Evolutionary conservation across 2,113 vertebrate species (phyloP).

Genomic region (Anarrhichthys ocellatus): DNA sequence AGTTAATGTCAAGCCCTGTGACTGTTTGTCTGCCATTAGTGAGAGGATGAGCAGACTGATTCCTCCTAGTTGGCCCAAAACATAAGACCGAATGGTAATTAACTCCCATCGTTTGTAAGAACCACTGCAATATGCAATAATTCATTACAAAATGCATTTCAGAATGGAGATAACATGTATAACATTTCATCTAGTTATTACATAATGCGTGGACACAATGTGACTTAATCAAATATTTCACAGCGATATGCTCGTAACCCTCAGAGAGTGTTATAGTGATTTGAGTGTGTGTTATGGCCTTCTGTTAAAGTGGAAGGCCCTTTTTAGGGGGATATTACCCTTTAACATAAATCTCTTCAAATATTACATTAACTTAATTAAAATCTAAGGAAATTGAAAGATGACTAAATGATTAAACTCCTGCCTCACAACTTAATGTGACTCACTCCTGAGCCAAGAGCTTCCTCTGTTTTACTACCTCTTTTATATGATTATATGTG

Average conservation of each 20-base stretch:
- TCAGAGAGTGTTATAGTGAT: conserved; percentile 1
- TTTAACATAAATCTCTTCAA: conserved; percentile 56
- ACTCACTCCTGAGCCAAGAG: conserved; percentile 27
- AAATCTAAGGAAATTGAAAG: conserved; percentile 60
- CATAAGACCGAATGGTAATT: too few relatives aligned
- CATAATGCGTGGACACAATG: neutral
- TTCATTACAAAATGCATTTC: neutral
- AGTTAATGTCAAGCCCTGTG: too few relatives aligned
- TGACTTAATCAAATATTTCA: neutral
- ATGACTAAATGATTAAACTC: conserved; percentile 70
- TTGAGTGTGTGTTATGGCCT: conserved; percentile 14
- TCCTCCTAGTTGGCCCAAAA: too few relatives aligned
- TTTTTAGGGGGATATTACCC: conserved; percentile 31
- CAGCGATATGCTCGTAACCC: neutral
- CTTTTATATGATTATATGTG: conserved; percentile 44
- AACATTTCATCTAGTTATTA: neutral
- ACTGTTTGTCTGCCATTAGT: too few relatives aligned
- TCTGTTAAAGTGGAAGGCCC: conserved; percentile 13
- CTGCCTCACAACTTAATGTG: conserved; percentile 38
- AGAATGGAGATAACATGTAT: neutral
- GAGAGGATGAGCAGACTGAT: too few relatives aligned
- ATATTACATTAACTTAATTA: conserved; percentile 69
- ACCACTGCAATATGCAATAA: neutral
- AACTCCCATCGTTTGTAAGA: neutral
- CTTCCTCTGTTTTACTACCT: conserved; percentile 34